phyloP scores from a whole-genome alignment of 2,888 invertebrate genomes.

The Cryptus armator region DNA sequence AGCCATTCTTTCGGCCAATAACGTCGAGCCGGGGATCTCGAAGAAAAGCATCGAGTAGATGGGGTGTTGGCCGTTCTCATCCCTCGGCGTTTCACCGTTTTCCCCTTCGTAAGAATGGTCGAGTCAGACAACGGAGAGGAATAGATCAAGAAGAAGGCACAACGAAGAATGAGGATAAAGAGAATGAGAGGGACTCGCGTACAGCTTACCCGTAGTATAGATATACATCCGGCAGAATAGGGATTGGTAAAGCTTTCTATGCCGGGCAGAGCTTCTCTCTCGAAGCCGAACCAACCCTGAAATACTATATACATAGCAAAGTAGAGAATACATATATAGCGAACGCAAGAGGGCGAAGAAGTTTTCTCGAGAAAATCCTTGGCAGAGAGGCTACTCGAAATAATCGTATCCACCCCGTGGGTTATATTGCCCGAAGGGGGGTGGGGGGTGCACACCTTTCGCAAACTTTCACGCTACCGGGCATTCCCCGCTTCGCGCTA shows the following conservation, averaged over 20 bases:
- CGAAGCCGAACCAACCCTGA: constrained; percentile 31
- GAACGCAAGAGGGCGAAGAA: constrained; percentile 19
- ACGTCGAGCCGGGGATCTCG: constrained; percentile 43
- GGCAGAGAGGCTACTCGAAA: constrained; percentile 52
- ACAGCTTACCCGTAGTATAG: constrained; percentile 25
- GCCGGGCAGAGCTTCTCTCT: constrained; percentile 13
- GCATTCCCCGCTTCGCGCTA: constrained; percentile 47
- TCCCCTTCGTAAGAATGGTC: constrained; percentile 34
- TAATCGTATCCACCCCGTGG: constrained; percentile 54
- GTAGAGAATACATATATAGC: neutral
- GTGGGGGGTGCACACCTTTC: constrained; percentile 23
- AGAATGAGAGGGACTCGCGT: constrained; percentile 42
- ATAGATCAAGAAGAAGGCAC: constrained; percentile 50
- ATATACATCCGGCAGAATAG: constrained; percentile 3
- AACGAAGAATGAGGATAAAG: constrained; percentile 38
- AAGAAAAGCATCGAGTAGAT: constrained; percentile 46
- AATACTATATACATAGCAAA: constrained; percentile 26
- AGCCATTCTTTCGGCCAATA: constrained; percentile 65
- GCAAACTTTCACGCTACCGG: constrained; percentile 48
- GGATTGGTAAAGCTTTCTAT: constrained; percentile 19
- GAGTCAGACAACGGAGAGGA: constrained; percentile 27
- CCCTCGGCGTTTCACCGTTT: constrained; percentile 26
- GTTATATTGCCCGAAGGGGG: constrained; percentile 44
- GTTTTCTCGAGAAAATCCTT: constrained; percentile 45
- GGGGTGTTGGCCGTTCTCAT: constrained; percentile 42